Conservation (phyloP, 2,888 invertebrate species). For the Pollenia amentaria region DNA sequence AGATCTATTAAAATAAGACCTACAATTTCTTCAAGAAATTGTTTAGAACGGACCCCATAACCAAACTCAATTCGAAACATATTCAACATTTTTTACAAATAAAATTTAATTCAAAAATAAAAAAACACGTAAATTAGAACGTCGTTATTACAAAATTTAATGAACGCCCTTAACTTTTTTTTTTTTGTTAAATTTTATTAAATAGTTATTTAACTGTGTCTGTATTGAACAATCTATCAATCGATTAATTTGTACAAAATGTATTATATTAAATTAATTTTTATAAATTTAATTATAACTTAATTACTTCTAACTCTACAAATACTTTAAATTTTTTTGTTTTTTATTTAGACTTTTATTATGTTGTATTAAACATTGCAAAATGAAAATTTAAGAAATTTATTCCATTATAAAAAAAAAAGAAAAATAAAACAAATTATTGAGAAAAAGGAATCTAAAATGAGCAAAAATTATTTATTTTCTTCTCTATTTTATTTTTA, state of each 20-base stretch:
- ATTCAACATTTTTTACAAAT: background rate
- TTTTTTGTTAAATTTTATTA: slow-evolving; percentile 4
- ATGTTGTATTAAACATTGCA: slow-evolving; percentile 67
- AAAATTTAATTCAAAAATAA: slow-evolving; percentile 11
- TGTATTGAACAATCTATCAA: slow-evolving; percentile 61
- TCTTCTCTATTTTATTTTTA: background rate
- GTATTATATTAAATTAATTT: slow-evolving; percentile 81
- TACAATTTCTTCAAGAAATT: slow-evolving; percentile 37
- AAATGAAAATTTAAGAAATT: slow-evolving; percentile 51
- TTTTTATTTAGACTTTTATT: slow-evolving; percentile 71
- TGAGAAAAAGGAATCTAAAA: slow-evolving; percentile 3
- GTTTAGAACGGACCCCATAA: background rate
- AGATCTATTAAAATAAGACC: background rate
- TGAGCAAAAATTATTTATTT: background rate
- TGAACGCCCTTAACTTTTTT: slow-evolving; percentile 47
- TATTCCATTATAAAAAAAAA: slow-evolving; percentile 10
- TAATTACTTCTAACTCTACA: slow-evolving; percentile 42
- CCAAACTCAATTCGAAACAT: background rate
- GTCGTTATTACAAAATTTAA: slow-evolving; percentile 31
- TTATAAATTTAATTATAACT: slow-evolving; percentile 68
- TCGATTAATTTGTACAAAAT: slow-evolving; percentile 83
- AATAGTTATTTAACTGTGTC: slow-evolving; percentile 9
- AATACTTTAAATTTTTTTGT: slow-evolving; percentile 47
- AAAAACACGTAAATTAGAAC: background rate
- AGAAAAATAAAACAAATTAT: slow-evolving; percentile 63